Evolutionary conservation across 2,888 invertebrate genomes (phyloP).

Genomic region (Scelioninae gen. 2): DNA sequence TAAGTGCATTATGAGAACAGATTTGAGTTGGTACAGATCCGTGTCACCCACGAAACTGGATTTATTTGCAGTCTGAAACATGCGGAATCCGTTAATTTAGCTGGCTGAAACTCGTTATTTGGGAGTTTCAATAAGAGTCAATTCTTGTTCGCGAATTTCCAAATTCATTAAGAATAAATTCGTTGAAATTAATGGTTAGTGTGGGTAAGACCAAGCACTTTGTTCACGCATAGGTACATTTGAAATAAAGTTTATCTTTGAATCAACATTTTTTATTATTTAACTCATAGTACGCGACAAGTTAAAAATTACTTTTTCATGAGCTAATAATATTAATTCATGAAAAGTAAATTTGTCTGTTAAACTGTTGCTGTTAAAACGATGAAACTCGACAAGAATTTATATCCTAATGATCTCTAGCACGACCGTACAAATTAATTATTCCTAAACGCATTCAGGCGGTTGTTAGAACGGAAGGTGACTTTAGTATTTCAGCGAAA

Average conservation of each 20-base stretch:
- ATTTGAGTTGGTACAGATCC: conserved; percentile 47
- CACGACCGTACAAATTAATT: conserved; percentile 22
- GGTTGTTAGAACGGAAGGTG: conserved; percentile 13
- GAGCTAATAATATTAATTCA: too few relatives aligned
- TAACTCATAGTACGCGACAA: too few relatives aligned
- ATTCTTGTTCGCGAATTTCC: conserved; percentile 28
- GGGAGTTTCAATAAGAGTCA: conserved; percentile 44
- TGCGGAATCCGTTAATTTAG: conserved; percentile 8
- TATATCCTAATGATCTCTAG: too few relatives aligned
- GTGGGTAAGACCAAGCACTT: too few relatives aligned
- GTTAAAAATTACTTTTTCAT: too few relatives aligned
- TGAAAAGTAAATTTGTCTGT: too few relatives aligned
- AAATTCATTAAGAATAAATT: conserved; percentile 3
- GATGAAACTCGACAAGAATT: too few relatives aligned
- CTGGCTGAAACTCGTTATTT: conserved; percentile 11
- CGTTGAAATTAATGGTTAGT: too few relatives aligned
- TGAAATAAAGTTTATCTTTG: too few relatives aligned
- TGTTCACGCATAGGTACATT: neutral
- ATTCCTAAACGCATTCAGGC: neutral
- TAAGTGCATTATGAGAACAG: conserved; percentile 51
- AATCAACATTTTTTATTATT: too few relatives aligned
- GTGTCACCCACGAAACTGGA: too few relatives aligned
- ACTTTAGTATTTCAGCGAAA: conserved; percentile 6
- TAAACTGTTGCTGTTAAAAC: too few relatives aligned
- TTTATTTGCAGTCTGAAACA: conserved; percentile 34